Conservation (phyloP, 64 coral and sea anemone species). For the Porites australiensis region DNA sequence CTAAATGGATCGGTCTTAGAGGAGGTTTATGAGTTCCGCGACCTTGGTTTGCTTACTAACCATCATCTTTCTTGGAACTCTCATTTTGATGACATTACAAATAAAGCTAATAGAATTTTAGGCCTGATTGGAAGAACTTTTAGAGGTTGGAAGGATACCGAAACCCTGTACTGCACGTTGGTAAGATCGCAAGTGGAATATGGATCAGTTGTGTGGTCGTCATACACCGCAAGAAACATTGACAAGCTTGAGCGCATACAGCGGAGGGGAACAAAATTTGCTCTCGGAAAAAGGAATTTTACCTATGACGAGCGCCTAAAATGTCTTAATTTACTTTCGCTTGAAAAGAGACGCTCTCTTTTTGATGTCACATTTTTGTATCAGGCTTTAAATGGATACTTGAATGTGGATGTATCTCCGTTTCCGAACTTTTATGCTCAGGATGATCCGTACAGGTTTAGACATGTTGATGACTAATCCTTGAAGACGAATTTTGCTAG, state of each 20-base stretch:
- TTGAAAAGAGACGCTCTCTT: constrained; percentile 22
- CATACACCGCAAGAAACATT: constrained; percentile 7
- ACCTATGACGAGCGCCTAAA: constrained; percentile 25
- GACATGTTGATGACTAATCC: neutral
- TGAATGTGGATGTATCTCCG: neutral
- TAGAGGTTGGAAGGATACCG: constrained; percentile 26
- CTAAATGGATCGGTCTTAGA: constrained; percentile 1
- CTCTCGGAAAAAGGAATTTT: constrained; percentile 31
- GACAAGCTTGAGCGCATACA: constrained; percentile 3
- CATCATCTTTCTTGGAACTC: constrained; percentile 13
- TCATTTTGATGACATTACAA: constrained; percentile 3
- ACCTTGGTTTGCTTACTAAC: constrained; percentile 7
- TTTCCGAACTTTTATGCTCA: neutral
- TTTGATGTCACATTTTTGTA: neutral
- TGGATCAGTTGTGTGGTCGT: constrained; percentile 42
- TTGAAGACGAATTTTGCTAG: neutral
- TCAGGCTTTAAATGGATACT: neutral
- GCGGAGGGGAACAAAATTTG: constrained; percentile 56
- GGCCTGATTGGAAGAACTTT: neutral
- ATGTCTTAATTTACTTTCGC: constrained; percentile 26
- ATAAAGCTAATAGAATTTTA: constrained; percentile 31
- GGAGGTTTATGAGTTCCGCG: constrained; percentile 1
- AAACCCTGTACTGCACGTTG: neutral
- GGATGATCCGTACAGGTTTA: neutral
- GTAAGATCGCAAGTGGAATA: neutral